A percentile compares a stretch with the other conserved stretches of the same genome.
Conservation (phyloP, 2,888 invertebrate species). For the Cephus pygmeus region DNA sequence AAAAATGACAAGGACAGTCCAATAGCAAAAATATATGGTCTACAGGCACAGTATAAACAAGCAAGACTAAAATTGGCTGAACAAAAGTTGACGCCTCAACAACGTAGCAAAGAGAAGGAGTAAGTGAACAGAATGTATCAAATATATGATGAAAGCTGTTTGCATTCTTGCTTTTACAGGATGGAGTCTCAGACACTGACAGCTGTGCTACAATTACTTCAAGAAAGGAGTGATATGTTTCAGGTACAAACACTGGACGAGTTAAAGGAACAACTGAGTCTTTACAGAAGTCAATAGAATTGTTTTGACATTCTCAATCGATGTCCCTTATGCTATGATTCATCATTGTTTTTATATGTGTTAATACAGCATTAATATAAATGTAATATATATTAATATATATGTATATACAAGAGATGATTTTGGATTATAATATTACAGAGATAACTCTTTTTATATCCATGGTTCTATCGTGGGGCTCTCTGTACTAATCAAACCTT, state of each 20-base stretch:
- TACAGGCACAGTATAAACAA: conserved; percentile 34
- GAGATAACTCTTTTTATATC: neutral
- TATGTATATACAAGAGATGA: neutral
- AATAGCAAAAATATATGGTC: conserved; percentile 23
- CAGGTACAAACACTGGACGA: conserved; percentile 14
- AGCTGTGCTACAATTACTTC: conserved; percentile 13
- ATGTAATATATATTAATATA: neutral
- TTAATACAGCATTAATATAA: neutral
- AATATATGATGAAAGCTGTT: neutral
- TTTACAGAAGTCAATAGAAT: conserved; percentile 8
- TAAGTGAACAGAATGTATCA: conserved; percentile 5
- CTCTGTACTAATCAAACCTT: neutral
- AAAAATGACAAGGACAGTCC: conserved; percentile 13
- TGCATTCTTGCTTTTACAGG: conserved; percentile 21
- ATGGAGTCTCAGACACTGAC: conserved; percentile 21
- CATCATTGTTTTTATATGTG: neutral
- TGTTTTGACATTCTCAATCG: neutral
- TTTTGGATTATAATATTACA: neutral
- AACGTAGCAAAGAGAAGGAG: conserved; percentile 34
- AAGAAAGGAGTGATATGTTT: conserved; percentile 14
- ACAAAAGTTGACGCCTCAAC: conserved; percentile 30
- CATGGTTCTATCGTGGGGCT: neutral
- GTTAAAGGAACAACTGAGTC: conserved; percentile 12
- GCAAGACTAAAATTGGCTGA: conserved; percentile 33
- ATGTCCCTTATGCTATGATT: neutral